Base-by-base conservation (phyloP, 2,797 vertebrate genomes). In the Xerus rutilus region DNA sequence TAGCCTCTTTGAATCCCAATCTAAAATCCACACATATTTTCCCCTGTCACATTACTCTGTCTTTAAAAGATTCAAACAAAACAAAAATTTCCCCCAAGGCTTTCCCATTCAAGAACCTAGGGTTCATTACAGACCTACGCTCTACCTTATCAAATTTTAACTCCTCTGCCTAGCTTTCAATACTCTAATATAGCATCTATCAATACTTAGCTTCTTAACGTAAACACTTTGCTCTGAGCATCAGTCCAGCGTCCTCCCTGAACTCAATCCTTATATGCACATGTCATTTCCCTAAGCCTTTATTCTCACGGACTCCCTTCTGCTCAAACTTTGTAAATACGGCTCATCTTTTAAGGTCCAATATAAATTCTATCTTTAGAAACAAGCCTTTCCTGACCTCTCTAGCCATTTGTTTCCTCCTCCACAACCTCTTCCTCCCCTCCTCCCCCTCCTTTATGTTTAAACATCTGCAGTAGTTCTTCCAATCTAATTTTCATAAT, bases 61-160 rank as follows among this genome's bases (percentile, higher is more conserved):
- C 65, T 94, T 87, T 91, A n/a, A 94, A 87, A 73, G 59, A 91
- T 43, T 95, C 54, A 91, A 95, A 90, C 25, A 76, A 81, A 81
- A 54, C 11, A 70, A 86, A 93, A 92, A 59, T 9, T 93, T 94
- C 21, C 39, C 74, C 81, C 28, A 67, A 25, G 30, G n/a, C 94
- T 87, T 94, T 67, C 54, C 57, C 49, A 65, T 43, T 83, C 69
- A 93, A 95, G 69, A 97, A 89, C 32, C 49, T 86, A 91, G 32
- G 79, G 23, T 92, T 70, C 64, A 21, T 39, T 59, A 59, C 32
- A 49, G 30, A 59, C 30, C 14, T 83, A 49, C 7, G 30, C 15
- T 20, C 35, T 43, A 59, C 45, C 4, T 49, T 54, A 76, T 39
- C 25, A 39, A 89, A 84, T 88, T 32, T 86, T 45, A 83, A 0